Percentiles rank a stretch among this genome's conserved stretches.
Conservation (phyloP, 2,888 invertebrate species). For the Diarsia mendica region DNA sequence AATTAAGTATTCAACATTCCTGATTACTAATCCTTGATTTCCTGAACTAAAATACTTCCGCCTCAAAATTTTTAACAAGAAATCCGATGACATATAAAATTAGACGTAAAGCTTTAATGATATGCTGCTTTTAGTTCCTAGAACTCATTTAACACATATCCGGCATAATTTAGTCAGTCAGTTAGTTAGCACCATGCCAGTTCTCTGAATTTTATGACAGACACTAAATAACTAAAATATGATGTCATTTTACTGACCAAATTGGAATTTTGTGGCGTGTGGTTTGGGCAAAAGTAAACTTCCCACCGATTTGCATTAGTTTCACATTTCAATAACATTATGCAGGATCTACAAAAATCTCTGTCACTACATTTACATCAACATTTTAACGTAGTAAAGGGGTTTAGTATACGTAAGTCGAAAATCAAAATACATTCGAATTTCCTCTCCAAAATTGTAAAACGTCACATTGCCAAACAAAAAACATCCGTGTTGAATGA, state of each 20-base stretch:
- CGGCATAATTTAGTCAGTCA: slow-evolving; percentile 47
- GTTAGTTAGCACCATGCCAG: slow-evolving; percentile 40
- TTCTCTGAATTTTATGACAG: slow-evolving; percentile 52
- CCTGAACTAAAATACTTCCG: background rate
- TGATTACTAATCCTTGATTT: slow-evolving; percentile 18
- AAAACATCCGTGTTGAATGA: slow-evolving; percentile 39
- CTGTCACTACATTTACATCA: background rate
- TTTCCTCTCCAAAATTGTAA: background rate
- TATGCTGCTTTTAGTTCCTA: slow-evolving; percentile 39
- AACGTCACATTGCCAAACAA: slow-evolving; percentile 22
- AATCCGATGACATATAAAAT: slow-evolving; percentile 17
- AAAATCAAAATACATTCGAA: slow-evolving; percentile 1
- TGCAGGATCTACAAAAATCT: background rate
- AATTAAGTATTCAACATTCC: background rate
- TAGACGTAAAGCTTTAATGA: slow-evolving; percentile 23
- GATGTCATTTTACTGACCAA: slow-evolving; percentile 45
- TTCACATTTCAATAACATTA: background rate
- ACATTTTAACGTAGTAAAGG: background rate
- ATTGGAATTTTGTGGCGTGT: slow-evolving; percentile 26
- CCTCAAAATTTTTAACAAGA: background rate
- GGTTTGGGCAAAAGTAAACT: slow-evolving; percentile 16
- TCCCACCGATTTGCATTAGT: background rate
- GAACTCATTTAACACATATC: slow-evolving; percentile 48
- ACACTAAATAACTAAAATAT: slow-evolving; percentile 46
- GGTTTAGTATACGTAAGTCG: background rate